Conservation (phyloP, 2,888 invertebrate genomes). For the Ochropleura leucogaster region DNA sequence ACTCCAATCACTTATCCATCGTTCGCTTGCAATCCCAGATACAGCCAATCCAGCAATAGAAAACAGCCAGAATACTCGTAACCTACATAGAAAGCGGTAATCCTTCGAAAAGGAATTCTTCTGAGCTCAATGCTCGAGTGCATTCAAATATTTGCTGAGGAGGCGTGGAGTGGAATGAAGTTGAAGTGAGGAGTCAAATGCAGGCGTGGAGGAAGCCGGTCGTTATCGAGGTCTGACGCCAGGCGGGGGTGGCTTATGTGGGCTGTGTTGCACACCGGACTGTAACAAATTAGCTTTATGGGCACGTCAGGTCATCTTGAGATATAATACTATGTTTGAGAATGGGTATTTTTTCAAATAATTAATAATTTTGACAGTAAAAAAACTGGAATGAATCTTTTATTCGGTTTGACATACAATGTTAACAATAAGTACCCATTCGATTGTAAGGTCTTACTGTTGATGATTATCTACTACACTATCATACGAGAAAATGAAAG, state of each 20-base stretch:
- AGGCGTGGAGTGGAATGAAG: conserved; percentile 56
- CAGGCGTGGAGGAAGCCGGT: conserved; percentile 60
- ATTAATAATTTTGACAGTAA: not conserved
- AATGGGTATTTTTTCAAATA: not conserved
- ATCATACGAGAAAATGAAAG: too few species aligned
- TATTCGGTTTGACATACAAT: not conserved
- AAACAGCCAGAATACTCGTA: conserved; percentile 23
- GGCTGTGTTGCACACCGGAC: conserved; percentile 24
- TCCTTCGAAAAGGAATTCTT: conserved; percentile 55
- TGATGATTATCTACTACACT: not conserved
- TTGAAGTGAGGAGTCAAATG: conserved; percentile 64
- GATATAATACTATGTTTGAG: not conserved
- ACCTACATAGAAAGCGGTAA: conserved; percentile 49
- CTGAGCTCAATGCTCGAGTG: conserved; percentile 54
- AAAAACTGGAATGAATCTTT: not conserved
- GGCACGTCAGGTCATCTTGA: not conserved
- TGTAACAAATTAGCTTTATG: conserved; percentile 9
- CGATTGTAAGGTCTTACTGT: too few species aligned
- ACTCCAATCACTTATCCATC: conserved; percentile 50
- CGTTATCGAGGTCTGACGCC: conserved; percentile 65
- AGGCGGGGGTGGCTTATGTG: conserved; percentile 54
- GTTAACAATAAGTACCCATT: not conserved
- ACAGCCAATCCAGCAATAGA: conserved; percentile 27
- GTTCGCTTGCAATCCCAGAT: conserved; percentile 12
- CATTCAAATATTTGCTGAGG: conserved; percentile 66